Evolutionary conservation across 2,113 vertebrate genomes (phyloP).

Genomic region (Quiscalus mexicanus): DNA sequence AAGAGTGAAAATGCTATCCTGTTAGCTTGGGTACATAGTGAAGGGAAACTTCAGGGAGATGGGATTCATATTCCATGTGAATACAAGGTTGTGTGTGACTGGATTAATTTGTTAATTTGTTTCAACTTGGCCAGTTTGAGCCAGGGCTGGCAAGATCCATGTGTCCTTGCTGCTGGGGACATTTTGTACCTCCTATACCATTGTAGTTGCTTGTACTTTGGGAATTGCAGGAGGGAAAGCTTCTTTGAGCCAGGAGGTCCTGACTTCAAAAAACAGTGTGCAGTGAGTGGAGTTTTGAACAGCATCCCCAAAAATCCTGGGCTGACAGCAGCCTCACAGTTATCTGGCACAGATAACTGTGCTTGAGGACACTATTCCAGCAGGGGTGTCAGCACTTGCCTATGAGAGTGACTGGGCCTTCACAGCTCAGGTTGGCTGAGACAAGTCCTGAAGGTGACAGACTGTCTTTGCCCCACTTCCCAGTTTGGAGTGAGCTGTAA

Average conservation of each 20-base stretch:
- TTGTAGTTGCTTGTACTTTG: neutral
- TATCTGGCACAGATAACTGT: neutral
- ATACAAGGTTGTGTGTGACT: neutral
- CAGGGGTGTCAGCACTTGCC: neutral
- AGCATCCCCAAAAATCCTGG: neutral
- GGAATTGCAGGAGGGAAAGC: neutral
- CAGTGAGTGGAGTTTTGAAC: neutral
- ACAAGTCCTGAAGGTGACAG: neutral
- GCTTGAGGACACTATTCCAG: accelerated
- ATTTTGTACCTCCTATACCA: neutral
- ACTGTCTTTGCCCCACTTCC: neutral
- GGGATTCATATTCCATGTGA: neutral
- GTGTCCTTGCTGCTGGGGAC: neutral
- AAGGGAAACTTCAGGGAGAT: neutral
- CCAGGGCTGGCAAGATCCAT: neutral
- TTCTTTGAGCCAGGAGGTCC: neutral
- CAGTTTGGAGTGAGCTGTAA: neutral
- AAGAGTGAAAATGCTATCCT: neutral
- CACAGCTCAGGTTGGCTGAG: neutral
- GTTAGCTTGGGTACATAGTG: neutral
- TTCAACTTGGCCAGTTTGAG: neutral
- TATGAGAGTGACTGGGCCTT: neutral
- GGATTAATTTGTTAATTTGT: neutral
- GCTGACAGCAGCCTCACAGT: neutral
- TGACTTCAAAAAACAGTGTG: neutral